Percentiles rank a stretch among this genome's conserved stretches.
Evolutionary conservation across 2,888 invertebrate genomes (phyloP).

Genomic region (Euphydryas editha): DNA sequence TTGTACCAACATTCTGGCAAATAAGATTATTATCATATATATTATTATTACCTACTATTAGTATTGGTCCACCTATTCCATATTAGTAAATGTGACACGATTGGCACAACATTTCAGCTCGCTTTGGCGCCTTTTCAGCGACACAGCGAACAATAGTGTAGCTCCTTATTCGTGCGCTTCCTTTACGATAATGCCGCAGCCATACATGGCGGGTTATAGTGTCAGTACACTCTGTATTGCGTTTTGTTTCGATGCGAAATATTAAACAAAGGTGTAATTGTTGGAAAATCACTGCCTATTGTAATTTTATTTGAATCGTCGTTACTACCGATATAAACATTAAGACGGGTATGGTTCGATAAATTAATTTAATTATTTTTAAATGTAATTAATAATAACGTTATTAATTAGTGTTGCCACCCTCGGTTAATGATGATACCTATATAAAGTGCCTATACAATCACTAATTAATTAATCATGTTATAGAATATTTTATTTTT

Average conservation of each 20-base stretch:
- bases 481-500: too few relatives aligned
- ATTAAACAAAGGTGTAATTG: conserved; percentile 17
- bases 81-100: conserved; percentile 3
- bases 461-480: too few relatives aligned
- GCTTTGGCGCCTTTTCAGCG: conserved; percentile 16
- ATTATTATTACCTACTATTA: too few relatives aligned
- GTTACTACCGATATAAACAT: background rate
- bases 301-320: background rate
- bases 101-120: conserved; percentile 32
- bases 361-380: background rate
- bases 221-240: conserved; percentile 51
- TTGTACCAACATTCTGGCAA: too few relatives aligned
- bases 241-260: conserved; percentile 47
- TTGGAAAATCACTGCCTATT: conserved; percentile 19
- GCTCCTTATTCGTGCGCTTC: conserved; percentile 49
- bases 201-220: conserved; percentile 50
- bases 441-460: too few relatives aligned
- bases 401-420: background rate
- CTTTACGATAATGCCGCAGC: conserved; percentile 53
- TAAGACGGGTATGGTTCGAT: background rate
- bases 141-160: conserved; percentile 53
- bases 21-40: too few relatives aligned
- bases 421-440: too few relatives aligned
- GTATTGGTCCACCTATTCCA: background rate
- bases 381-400: background rate